Conservation (phyloP, 2,888 invertebrate species). For the Lepetodrilus schrolli region DNA sequence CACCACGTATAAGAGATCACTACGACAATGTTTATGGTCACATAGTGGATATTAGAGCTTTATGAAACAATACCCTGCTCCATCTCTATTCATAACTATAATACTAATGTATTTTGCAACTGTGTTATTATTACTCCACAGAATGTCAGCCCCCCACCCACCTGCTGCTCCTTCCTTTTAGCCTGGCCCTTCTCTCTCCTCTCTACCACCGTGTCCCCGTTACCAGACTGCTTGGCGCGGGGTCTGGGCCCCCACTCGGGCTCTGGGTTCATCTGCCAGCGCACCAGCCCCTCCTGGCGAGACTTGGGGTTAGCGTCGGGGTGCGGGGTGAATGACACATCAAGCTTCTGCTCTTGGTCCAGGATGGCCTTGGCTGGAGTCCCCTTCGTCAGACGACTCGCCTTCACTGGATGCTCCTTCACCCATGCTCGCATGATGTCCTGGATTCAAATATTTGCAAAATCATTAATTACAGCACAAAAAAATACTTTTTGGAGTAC, state of each 20-base stretch:
- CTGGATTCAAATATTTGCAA: slow-evolving; percentile 43
- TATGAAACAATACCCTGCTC: too few relatives aligned
- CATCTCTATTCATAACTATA: too few relatives aligned
- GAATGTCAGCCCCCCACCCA: neutral
- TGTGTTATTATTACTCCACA: too few relatives aligned
- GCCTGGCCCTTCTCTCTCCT: slow-evolving; percentile 41
- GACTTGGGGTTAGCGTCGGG: slow-evolving; percentile 88
- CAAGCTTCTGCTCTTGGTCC: slow-evolving; percentile 56
- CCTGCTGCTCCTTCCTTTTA: slow-evolving; percentile 30
- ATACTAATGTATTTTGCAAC: too few relatives aligned
- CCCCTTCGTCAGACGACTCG: slow-evolving; percentile 59
- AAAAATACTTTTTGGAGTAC: neutral
- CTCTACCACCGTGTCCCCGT: slow-evolving; percentile 39
- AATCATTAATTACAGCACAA: too few relatives aligned
- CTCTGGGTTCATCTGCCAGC: slow-evolving; percentile 88
- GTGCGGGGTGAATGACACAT: slow-evolving; percentile 75
- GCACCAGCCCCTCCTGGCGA: slow-evolving; percentile 82
- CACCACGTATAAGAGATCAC: too few relatives aligned
- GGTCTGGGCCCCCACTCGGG: slow-evolving; percentile 94
- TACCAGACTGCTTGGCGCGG: slow-evolving; percentile 77
- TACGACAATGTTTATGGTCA: too few relatives aligned
- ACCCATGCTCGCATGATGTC: slow-evolving; percentile 89
- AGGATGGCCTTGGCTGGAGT: slow-evolving; percentile 66
- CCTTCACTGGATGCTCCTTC: slow-evolving; percentile 67
- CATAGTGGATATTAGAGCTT: too few relatives aligned